These are phyloP conservation scores for Sinocyclocheilus anophthalmus DNA, from an alignment of 2,113 vertebrate genomes.

Conservation along the genomic window DNA sequence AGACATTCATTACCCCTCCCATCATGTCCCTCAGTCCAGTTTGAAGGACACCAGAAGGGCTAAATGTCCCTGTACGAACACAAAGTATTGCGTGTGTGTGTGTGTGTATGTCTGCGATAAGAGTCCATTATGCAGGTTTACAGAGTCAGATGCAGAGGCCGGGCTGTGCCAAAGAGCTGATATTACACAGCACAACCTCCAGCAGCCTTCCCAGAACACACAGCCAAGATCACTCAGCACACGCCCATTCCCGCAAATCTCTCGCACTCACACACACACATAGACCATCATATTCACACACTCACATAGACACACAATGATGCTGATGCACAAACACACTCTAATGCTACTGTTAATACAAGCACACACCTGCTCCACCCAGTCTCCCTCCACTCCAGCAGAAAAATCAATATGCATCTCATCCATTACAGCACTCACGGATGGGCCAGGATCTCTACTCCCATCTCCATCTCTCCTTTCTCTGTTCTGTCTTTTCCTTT, in stretches of 20 bases:
- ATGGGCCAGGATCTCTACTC: conserved; percentile 49
- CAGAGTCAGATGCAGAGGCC: conserved; percentile 60
- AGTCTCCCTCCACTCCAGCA: conserved; percentile 18
- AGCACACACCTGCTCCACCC: conserved; percentile 46
- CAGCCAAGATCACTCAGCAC: conserved; percentile 48
- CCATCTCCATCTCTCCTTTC: conserved; percentile 33
- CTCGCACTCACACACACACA: conserved; percentile 22
- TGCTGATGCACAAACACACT: conserved; percentile 44
- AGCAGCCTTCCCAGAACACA: conserved; percentile 64
- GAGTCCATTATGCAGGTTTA: conserved; percentile 58
- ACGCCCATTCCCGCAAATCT: conserved; percentile 67
- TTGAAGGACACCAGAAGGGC: conserved; percentile 35
- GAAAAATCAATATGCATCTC: conserved; percentile 67
- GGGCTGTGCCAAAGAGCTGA: conserved; percentile 51
- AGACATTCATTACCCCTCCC: conserved; percentile 36
- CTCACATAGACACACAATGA: conserved; percentile 36
- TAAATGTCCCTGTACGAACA: conserved; percentile 44
- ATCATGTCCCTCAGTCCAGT: conserved; percentile 42
- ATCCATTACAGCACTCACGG: conserved; percentile 62
- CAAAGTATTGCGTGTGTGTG: conserved; percentile 6
- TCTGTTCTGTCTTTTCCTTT: conserved; percentile 40
- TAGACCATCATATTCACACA: conserved; percentile 31
- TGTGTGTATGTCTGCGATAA: conserved; percentile 53
- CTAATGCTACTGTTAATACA: conserved; percentile 48
- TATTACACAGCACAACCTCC: conserved; percentile 61